Base-by-base conservation (phyloP, 2,113 vertebrate genomes). In the Macaca fascicularis region DNA sequence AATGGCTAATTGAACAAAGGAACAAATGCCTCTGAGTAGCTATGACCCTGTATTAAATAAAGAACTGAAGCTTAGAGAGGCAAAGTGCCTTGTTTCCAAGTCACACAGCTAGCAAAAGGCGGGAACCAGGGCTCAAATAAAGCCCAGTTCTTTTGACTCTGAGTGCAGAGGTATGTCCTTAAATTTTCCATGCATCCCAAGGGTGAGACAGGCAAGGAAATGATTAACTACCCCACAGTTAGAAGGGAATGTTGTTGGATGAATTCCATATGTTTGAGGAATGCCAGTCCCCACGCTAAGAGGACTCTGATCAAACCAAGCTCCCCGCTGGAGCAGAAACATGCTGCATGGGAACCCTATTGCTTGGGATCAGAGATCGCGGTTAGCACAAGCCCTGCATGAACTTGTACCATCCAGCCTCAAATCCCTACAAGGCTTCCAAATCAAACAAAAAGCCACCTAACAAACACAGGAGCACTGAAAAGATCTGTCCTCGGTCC, bases 211-310 rank as follows among this genome's bases (percentile, higher is more conserved):
- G 96, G 91, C 80, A 78, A 95, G 97, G 97, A 97, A 97, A 95
- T 97, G 96, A 97, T 32, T 91, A 94, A 97, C 95, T 95, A 74
- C 78, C 88, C 94, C 85, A 72, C 89, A 94, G 96, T 94, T 86
- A 94, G 91, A 89, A 90, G 86, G 91, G 96, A 97, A 93, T 61
- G 91, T 2, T 69, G 72, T 10, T 88, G 94, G 97, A 97, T 97
- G 96, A 90, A 90, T 97, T 95, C 97, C 98, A 97, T 59, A 94
- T 97, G 98, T 95, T 81, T 78, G 84, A 93, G 95, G 97, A 97
- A 97, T 95, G 95, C 82, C 95, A 76, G 9, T 93, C 92, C 35
- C 74, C 52, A 22, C 5, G 52, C 92, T 91, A 93, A 93, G 86
- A 91, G 93, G 89, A 97, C 89, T 91, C 86, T 72, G 95, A 94